Evolutionary conservation across 2,113 vertebrate genomes (phyloP), one percentile per base, ranked within the genome.

Genomic region (Triplophysa tibetana): DNA sequence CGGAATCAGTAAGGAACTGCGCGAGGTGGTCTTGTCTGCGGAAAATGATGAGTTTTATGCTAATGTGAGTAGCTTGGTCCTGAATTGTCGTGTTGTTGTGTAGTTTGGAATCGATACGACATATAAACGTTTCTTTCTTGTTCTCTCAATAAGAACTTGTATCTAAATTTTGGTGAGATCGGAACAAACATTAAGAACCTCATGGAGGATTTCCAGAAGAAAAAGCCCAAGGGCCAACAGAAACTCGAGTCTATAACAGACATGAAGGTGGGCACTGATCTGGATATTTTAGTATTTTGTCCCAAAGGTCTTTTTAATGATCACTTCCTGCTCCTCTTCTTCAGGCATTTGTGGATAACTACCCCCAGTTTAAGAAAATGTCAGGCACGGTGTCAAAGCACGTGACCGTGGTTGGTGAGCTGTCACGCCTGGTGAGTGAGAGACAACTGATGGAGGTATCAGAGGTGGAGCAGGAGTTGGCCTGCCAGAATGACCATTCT

Each of bases 331-430:
- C 6, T n/a, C 19, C 64, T 41, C 8, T 38, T 6, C 43, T 61
- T 0, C 88, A 98, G 98, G 96, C 97, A 0, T 99, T 99, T 26
- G 98, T 99, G 70, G 97, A 99, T 82, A 99, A 97, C 83, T 99
- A 99, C 82, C 98, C 98, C 0, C 97, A 98, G 92, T 99, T 99
- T 85, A 97, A 96, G 92, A 99, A 99, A 92, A 98, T 99, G 98
- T 99, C 98, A 0, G 97, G 98, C 38, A 96, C 96, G 0, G 97
- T 99, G 11, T 96, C 97, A 8, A 99, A 99, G 89, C 98, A 99
- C 0, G 97, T 99, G 91, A 99, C 97, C 0, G 97, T 99, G 76
- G 96, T 99, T 13, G 98, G 98, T 2, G 98, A 99, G 50, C 86
- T 99, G 70, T 99, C 97, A 0, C 91, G 97, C 0, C 87, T 98